Base-by-base conservation (phyloP, 2,113 vertebrate genomes). In the Kryptolebias marmoratus region DNA sequence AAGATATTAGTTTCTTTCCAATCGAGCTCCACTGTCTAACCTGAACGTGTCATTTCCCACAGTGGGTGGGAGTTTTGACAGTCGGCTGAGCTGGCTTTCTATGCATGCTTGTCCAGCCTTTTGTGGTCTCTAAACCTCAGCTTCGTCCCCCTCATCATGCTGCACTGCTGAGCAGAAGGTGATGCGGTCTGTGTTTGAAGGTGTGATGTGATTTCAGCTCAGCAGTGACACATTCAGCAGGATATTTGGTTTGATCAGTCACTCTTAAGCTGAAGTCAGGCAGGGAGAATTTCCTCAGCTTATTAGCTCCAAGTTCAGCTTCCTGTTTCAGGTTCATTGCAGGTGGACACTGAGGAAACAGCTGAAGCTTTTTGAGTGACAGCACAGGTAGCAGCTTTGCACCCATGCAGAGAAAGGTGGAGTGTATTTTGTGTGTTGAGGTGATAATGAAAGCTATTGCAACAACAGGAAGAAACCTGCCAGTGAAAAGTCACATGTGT, bases 371-470 rank as follows among this genome's bases (percentile, higher is more conserved):
- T 69, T 56, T 65, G 72, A 59, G 18, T 72, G 67, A 65, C 18
- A 58, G 16, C 53, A 53, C 58, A 14, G 64, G 58, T 22, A 30
- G 30, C 27, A 60, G 9, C 32, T 36, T 50, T 32, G 10, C 58
- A 59, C 28, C 58, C 31, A 68, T 32, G 61, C 30, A 68, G 3
- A 45, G 55, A 53, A 36, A 52, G 44, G 16, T 30, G 13, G 18
- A 45, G n/a, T 65, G 28, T 53, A 2, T 79, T 79, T 64, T 54
- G 28, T 54, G 64, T n/a, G 52, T 48, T 63, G 31, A 66, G 64
- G 64, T 61, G 52, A 61, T 71, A 66, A 79, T 78, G 32, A 81
- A 71, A 68, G 5, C 7, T 54, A 78, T 77, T 77, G 62, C 62
- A 48, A 16, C 22, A 53, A 36, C 53, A 80, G 42, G 32, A 70